Base-by-base conservation (phyloP, 2,797 vertebrate species). In the Onychomys arenicola region DNA sequence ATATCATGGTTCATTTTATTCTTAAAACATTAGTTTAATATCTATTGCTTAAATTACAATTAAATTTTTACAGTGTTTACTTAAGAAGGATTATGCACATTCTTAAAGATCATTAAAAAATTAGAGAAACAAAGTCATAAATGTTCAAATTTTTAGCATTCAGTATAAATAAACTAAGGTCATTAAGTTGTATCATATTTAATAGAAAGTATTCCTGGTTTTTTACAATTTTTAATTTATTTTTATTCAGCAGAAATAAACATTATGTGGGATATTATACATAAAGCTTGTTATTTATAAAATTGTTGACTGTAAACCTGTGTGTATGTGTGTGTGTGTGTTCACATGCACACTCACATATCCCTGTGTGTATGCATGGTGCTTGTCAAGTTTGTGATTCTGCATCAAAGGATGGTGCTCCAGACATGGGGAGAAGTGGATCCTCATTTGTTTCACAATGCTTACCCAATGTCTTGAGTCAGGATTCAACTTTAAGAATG, bases 1-100 rank as follows among this genome's bases (percentile, higher is more conserved):
- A 91, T 91, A 65, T 76, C 59, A 52, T 94, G 12, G 89, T 96
- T 92, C 96, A 57, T 32, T 83, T 82, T 82, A 86, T 85, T 77
- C 73, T 93, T 95, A 91, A 94, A 91, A 73, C 91, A 59, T 73
- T 97, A 59, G 13, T 94, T 69, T 95, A 73, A 84, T 94, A 82
- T 92, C 69, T 82, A 17, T 19, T 78, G 14, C 71, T 59, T 14
- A 84, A 67, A 14, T 91, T 2, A 84, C 96, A 65, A 75, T 59
- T 89, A 93, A n/a, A n/a, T n/a, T n/a, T n/a, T n/a, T n/a, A n/a
- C n/a, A n/a, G 76, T 77, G 21, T 94, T 78, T 92, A 83, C 16
- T 93, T 89, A 91, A n/a, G 49, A 76, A 90, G 34, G 12, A 40
- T 75, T 52, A 37, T 65, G 19, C 25, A 61, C 34, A 59, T 32